Base-by-base conservation (phyloP, 2,113 vertebrate species). In the Eira barbara region DNA sequence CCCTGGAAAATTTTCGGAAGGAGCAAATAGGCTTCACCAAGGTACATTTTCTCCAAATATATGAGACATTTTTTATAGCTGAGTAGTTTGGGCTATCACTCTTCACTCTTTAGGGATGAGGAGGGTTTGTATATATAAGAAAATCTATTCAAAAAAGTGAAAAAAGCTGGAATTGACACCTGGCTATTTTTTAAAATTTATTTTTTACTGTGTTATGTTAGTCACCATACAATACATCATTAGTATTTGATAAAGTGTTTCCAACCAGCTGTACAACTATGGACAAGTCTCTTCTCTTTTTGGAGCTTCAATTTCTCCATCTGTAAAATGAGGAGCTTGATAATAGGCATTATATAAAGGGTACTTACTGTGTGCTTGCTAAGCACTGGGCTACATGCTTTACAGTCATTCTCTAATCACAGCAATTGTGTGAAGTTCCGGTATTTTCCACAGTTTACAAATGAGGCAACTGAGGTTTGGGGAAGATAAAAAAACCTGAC, bases 11-110 rank as follows among this genome's bases (percentile, higher is more conserved):
- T 98, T 99, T 99, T 95, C 99, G 99, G 65, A 99, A 99, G 98
- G 99, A 99, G 52, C 99, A 99, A 97, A 99, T 99, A 89, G 99
- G 99, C 52, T 99, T 99, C 88, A 99, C 99, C 92, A 99, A 99
- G 99, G 99, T 99, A 98, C 98, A 98, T 96, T 49, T 95, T 81
- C 13, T 7, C 4, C 45, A n/a, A 29, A 9, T 85, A 6, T 63
- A 1, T 57, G 80, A 65, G 18, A 39, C 49, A 36, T 17, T 52
- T 95, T 67, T 78, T 36, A 93, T n/a, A 86, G 21, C 27, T 74
- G 59, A n/a, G 5, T 74, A 79, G 17, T 65, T 90, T 82, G 57
- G 31, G 7, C 23, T 65, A 59, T 2, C 47, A 87, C 10, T 79
- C 31, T 80, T 96, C 20, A 83, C 61, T 83, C 8, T 95, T 63